These are phyloP conservation scores for Tachycineta bicolor DNA, from an alignment of 2,113 vertebrate species.

Conservation along the genomic window DNA sequence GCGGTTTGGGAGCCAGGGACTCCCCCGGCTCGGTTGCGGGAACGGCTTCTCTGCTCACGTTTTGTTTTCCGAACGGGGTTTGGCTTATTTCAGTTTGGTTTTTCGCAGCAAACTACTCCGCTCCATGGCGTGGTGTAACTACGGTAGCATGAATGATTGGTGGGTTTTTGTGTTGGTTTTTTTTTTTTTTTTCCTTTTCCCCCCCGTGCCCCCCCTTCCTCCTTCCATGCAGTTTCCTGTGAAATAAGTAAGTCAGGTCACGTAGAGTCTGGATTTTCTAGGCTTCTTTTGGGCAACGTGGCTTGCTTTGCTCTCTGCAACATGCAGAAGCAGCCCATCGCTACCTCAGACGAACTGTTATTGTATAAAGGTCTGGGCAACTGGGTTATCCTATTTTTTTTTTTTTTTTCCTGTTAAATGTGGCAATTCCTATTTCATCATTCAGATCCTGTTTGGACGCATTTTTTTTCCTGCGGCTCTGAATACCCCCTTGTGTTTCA, in stretches of 20 bases:
- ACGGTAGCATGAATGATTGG: conserved; percentile 74
- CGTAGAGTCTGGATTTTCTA: conserved; percentile 85
- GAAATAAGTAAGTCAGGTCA: conserved; percentile 85
- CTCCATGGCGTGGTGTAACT: conserved; percentile 54
- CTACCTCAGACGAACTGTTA: conserved; percentile 37
- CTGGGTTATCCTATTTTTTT: neutral
- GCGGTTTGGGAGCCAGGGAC: neutral
- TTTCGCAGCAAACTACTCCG: conserved; percentile 30
- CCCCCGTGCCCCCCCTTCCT: conserved; percentile 41
- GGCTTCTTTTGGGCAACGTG: conserved; percentile 78
- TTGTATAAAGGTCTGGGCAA: neutral
- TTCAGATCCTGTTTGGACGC: conserved; percentile 50
- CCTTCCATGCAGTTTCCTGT: conserved; percentile 78
- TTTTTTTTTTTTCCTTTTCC: neutral
- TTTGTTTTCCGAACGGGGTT: neutral
- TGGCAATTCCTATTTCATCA: conserved; percentile 52
- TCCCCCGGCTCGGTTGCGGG: neutral
- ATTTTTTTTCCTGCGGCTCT: conserved; percentile 18
- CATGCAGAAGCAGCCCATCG: conserved; percentile 8
- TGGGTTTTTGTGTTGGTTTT: neutral
- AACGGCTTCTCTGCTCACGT: neutral
- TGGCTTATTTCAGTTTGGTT: neutral
- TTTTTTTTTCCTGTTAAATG: neutral
- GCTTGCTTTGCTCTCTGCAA: conserved; percentile 69
- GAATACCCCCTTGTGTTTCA: conserved; percentile 30